Percentiles rank a stretch among this genome's conserved stretches.
These are phyloP conservation scores for Calidris pugnax DNA, from an alignment of 2,113 vertebrate species.

Conservation along the genomic window DNA sequence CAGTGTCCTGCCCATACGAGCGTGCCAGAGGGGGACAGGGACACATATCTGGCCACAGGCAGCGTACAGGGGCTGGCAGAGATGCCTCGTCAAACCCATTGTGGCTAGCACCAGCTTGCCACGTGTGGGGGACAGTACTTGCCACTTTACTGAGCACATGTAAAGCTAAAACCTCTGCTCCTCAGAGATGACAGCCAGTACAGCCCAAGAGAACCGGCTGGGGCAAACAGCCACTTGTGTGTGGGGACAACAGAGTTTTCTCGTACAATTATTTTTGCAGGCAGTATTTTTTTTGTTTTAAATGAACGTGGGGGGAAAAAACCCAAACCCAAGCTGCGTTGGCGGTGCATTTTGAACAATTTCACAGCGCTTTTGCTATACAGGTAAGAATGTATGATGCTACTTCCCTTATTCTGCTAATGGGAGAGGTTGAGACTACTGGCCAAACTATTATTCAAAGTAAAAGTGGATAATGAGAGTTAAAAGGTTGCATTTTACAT, in stretches of 20 bases:
- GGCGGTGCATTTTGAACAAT: background rate
- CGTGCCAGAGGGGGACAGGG: background rate
- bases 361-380: background rate
- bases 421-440: background rate
- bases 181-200: background rate
- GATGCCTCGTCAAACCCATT: background rate
- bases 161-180: background rate
- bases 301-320: background rate
- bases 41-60: accelerated
- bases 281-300: background rate
- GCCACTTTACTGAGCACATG: no score
- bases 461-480: background rate
- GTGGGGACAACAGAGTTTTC: background rate
- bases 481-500: background rate
- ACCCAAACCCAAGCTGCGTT: background rate
- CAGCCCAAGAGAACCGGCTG: accelerated
- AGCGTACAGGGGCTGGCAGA: background rate
- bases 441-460: background rate
- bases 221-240: background rate
- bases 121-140: background rate
- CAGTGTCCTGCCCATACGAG: background rate
- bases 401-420: background rate
- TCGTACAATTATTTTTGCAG: background rate
- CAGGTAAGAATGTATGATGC: background rate
- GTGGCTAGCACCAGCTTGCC: background rate